Evolutionary conservation across 2,797 vertebrate genomes (phyloP).

Genomic region (Peromyscus aztecus): DNA sequence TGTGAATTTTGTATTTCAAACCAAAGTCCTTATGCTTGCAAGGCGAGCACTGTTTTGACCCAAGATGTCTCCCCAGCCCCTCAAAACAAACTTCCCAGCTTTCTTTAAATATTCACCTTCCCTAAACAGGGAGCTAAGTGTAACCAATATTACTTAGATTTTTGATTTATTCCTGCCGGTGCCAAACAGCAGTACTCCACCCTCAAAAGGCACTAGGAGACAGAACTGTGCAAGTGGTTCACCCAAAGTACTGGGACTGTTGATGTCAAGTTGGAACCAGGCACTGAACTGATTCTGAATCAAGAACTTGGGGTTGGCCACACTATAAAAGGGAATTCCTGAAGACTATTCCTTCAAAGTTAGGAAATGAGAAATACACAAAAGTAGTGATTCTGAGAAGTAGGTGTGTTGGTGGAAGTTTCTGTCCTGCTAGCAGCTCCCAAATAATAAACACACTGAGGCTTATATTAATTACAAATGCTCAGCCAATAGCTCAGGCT

Average conservation of each 20-base stretch:
- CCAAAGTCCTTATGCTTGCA: neutral
- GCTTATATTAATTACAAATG: neutral
- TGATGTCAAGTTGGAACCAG: neutral
- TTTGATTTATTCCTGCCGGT: no score
- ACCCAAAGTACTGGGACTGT: no score
- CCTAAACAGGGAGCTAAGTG: neutral
- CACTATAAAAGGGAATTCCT: no score
- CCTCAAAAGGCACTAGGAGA: fast-evolving
- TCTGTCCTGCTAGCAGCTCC: neutral
- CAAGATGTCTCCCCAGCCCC: neutral
- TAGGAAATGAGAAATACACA: neutral
- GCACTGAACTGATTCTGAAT: neutral
- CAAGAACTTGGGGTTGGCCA: neutral
- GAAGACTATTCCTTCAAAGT: neutral
- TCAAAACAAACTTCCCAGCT: neutral
- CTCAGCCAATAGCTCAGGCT: neutral
- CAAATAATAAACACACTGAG: neutral
- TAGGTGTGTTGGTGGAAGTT: neutral
- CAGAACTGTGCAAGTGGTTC: neutral
- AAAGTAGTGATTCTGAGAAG: neutral
- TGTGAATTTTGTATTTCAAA: neutral
- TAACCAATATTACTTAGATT: fast-evolving
- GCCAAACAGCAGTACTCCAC: neutral
- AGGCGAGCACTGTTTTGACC: neutral
- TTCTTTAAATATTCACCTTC: neutral